Conservation (phyloP, 2,113 vertebrate species). For the Raphicerus campestris region DNA sequence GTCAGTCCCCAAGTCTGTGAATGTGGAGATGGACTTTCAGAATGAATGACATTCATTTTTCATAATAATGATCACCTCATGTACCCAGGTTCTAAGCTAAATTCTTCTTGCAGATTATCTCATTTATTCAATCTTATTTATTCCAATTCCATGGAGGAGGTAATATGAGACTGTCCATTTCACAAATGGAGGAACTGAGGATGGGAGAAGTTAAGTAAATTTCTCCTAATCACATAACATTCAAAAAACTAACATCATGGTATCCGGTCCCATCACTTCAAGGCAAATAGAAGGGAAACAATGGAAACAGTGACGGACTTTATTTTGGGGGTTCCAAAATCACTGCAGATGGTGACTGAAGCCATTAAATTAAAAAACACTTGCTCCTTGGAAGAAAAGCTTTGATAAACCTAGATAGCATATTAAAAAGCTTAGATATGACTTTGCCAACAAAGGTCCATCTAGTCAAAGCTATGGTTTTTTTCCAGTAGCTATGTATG, state of each 20-base stretch:
- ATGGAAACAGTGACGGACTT: neutral
- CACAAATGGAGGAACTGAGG: neutral
- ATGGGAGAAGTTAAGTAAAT: neutral
- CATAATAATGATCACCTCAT: neutral
- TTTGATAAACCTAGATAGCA: neutral
- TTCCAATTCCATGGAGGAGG: neutral
- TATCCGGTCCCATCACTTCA: neutral
- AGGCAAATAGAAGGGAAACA: neutral
- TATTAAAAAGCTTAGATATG: neutral
- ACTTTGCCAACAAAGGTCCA: neutral
- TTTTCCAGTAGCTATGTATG: neutral
- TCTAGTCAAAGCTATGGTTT: neutral
- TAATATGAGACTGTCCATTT: neutral
- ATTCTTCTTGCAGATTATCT: neutral
- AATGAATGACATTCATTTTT: neutral
- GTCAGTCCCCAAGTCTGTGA: neutral
- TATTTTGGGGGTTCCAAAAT: neutral
- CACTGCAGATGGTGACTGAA: neutral
- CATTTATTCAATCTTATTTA: neutral
- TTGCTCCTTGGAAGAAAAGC: neutral
- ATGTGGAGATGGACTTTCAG: neutral
- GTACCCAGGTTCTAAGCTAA: neutral
- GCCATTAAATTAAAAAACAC: neutral
- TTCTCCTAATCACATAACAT: neutral
- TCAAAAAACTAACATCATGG: neutral